These are phyloP conservation scores for Triplophysa bombifrons DNA, from an alignment of 2,797 vertebrate genomes.

Conservation along the genomic window DNA sequence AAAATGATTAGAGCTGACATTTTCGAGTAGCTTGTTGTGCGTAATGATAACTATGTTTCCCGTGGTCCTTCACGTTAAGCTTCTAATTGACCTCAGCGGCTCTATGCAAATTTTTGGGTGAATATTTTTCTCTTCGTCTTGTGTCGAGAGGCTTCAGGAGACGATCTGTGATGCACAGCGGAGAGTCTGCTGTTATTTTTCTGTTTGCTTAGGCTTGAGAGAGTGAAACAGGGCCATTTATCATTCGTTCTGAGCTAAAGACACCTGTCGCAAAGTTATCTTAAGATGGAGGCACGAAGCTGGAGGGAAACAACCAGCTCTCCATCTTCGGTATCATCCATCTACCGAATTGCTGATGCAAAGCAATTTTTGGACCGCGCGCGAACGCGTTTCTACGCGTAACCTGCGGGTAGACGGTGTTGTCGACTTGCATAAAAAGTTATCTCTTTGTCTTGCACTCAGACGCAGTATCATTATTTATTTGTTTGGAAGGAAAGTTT, in stretches of 20 bases:
- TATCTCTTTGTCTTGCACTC: constrained; percentile 70
- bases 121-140: constrained; percentile 59
- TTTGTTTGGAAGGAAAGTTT: constrained; percentile 69
- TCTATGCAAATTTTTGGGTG: constrained; percentile 47
- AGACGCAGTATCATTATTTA: constrained; percentile 73
- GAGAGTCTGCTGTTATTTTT: constrained; percentile 4
- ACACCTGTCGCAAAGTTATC: constrained; percentile 69
- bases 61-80: constrained; percentile 28
- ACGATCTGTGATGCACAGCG: neutral
- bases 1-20: constrained; percentile 51
- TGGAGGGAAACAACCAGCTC: constrained; percentile 28
- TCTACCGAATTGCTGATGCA: constrained; percentile 69
- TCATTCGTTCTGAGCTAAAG: constrained; percentile 69
- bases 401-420: constrained; percentile 66
- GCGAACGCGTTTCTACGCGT: constrained; percentile 51
- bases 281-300: constrained; percentile 32
- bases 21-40: constrained; percentile 38
- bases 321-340: constrained; percentile 35
- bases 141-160: neutral
- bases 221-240: constrained; percentile 72
- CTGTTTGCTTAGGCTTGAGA: constrained; percentile 41
- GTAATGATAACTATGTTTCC: constrained; percentile 38
- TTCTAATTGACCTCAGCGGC: constrained; percentile 28
- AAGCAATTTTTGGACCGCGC: constrained; percentile 59
- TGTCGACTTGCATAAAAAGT: constrained; percentile 72